Base-by-base conservation (phyloP, 2,888 invertebrate genomes). In the Melolontha melolontha region DNA sequence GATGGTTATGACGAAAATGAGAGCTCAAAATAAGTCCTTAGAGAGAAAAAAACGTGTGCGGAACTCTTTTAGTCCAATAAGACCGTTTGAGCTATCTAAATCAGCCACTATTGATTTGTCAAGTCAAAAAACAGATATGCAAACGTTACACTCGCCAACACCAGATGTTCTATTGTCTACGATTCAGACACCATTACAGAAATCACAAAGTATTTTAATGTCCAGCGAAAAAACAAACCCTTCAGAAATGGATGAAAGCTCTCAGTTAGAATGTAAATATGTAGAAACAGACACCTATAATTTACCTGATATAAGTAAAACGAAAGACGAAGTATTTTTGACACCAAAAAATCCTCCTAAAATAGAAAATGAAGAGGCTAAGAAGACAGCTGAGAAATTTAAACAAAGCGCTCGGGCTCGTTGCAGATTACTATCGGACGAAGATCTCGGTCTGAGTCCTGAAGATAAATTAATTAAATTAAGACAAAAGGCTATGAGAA, bases 1-100 rank as follows among this genome's bases (percentile, higher is more conserved):
- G 79, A 85, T 95, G 83, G 91, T 95, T 62, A 89, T 95, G 87
- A 93, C 92, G 78, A 91, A 92, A 81, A 84, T 93, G 75, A 88
- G 89, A 75, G 87, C 89, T 1, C 89, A 90, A 75, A 90, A 90
- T 74, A 89, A 89, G 74, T 85, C 87, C 66, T 82, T 88, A 10
- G 88, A 89, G 77, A 85, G 89, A 69, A 87, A 81, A 65, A 78
- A 87, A 67, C 85, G 89, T 0, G 87, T 86, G 73, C 84, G 87
- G 10, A 81, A 81, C 17, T 83, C 83, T 0, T 84, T 84, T 34
- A 80, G 84, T 40, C 77, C 78, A 1, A 73, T 73, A 22, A 72
- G 77, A 52, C 77, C 79, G 5, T 79, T 77, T 66, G 79, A 80
- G 42, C 72, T 83, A 64, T 74, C 73, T 12, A 83, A 79, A 74